phyloP scores from a whole-genome alignment of 2,797 vertebrate species.

The Crypturellus tataupa region DNA sequence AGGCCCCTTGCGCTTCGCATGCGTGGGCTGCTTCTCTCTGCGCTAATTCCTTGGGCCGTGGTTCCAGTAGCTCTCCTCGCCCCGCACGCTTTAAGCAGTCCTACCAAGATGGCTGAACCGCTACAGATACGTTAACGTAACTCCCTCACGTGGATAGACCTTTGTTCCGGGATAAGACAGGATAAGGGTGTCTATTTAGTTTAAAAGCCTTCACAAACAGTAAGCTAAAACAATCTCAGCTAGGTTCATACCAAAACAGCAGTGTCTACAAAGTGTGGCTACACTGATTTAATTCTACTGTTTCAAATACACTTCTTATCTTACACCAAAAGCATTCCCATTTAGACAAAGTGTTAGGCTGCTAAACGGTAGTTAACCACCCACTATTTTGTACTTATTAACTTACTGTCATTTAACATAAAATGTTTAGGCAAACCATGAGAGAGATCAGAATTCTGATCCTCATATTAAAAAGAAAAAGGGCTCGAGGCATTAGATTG shows the following conservation, averaged over 20 bases:
- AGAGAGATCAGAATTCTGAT: conserved; percentile 68
- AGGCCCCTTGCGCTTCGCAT: background rate
- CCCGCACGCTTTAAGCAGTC: conserved; percentile 36
- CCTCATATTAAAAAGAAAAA: conserved; percentile 60
- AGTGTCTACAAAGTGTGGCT: conserved; percentile 40
- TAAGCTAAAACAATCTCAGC: conserved; percentile 7
- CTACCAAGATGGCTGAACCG: conserved; percentile 33
- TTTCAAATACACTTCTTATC: conserved; percentile 3
- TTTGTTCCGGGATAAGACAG: conserved; percentile 21
- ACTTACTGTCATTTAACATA: conserved; percentile 43
- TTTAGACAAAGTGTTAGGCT: conserved; percentile 29
- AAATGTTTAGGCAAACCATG: conserved; percentile 67
- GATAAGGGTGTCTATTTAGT: background rate
- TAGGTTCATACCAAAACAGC: conserved; percentile 4
- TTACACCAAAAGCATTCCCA: conserved; percentile 37
- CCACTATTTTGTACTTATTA: conserved; percentile 55
- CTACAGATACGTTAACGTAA: background rate
- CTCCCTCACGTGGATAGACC: background rate
- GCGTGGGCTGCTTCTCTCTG: background rate
- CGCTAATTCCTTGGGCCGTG: background rate
- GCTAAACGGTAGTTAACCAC: conserved; percentile 38
- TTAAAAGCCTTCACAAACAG: conserved; percentile 26
- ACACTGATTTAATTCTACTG: conserved; percentile 22
- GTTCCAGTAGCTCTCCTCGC: conserved; percentile 10
- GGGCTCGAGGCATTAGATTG: conserved; percentile 55